Conservation (phyloP, 1,140 invertebrate genomes). For the Papilio dardanus region DNA sequence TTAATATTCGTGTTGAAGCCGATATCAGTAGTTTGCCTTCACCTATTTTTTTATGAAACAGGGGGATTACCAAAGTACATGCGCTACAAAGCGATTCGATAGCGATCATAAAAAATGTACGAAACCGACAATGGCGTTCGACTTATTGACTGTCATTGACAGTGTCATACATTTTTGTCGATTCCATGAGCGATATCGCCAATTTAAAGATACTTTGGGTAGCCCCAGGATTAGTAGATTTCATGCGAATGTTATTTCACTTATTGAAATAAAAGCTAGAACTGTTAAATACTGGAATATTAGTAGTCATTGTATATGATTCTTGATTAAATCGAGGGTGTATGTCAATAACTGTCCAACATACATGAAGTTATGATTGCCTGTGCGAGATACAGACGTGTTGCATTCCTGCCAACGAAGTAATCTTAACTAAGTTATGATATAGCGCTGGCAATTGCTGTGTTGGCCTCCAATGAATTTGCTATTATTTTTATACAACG, state of each 20-base stretch:
- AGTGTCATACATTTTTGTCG: too few species aligned
- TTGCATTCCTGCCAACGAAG: not conserved
- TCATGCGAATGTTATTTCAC: too few species aligned
- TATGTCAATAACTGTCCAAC: not conserved
- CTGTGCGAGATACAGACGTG: not conserved
- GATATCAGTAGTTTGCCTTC: not conserved
- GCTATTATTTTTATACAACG: not conserved
- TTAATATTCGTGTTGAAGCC: not conserved
- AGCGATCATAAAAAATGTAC: too few species aligned
- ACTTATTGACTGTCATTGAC: too few species aligned
- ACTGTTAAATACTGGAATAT: too few species aligned
- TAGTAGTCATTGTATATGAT: not conserved
- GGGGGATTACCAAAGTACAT: too few species aligned
- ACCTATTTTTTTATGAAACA: not conserved
- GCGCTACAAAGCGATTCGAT: too few species aligned
- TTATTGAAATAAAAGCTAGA: too few species aligned
- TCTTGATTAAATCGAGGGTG: not conserved
- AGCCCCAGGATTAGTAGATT: too few species aligned
- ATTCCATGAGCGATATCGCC: too few species aligned
- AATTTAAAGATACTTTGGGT: too few species aligned
- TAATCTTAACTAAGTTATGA: conserved; percentile 7
- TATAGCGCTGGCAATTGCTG: not conserved
- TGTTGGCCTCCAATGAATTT: not conserved
- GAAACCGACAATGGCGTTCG: too few species aligned
- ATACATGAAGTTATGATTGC: conserved; percentile 9